Conservation (phyloP, 2,888 invertebrate species). For the Eubasilissa splendida region DNA sequence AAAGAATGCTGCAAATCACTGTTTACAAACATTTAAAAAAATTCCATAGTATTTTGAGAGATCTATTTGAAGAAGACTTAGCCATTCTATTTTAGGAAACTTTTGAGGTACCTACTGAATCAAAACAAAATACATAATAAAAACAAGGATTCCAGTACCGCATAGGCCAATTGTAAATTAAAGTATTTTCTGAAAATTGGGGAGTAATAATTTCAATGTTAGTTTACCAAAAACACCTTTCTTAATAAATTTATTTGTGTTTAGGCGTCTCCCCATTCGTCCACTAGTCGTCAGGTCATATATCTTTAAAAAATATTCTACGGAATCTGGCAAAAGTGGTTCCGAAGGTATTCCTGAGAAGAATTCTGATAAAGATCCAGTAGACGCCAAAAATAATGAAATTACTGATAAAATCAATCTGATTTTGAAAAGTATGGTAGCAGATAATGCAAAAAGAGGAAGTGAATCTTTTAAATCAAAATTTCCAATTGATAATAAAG, state of each 20-base stretch:
- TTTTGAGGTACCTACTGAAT: too few species aligned
- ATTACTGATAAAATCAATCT: slow-evolving; percentile 64
- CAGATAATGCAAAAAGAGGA: slow-evolving; percentile 65
- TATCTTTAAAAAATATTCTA: slow-evolving; percentile 34
- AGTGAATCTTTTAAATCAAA: slow-evolving; percentile 56
- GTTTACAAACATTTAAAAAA: too few species aligned
- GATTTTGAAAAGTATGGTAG: slow-evolving; percentile 67
- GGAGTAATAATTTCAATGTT: too few species aligned
- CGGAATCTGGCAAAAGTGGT: slow-evolving; percentile 32
- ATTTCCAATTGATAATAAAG: slow-evolving; percentile 44
- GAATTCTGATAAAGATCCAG: slow-evolving; percentile 26
- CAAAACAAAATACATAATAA: too few species aligned
- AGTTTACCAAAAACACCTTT: too few species aligned
- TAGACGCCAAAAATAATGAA: slow-evolving; percentile 9
- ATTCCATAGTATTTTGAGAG: too few species aligned
- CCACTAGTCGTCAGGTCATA: not conserved
- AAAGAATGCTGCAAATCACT: too few species aligned
- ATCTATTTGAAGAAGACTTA: too few species aligned
- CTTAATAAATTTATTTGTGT: not conserved
- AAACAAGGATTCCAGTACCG: too few species aligned
- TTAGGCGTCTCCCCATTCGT: slow-evolving; percentile 30
- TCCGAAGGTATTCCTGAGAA: slow-evolving; percentile 1
- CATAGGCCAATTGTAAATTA: too few species aligned
- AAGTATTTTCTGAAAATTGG: too few species aligned
- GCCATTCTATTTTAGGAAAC: too few species aligned